A percentile compares a stretch with the other conserved stretches of the same genome.
Conservation (phyloP, 1,140 invertebrate species). For the Drosophila neocordata region DNA sequence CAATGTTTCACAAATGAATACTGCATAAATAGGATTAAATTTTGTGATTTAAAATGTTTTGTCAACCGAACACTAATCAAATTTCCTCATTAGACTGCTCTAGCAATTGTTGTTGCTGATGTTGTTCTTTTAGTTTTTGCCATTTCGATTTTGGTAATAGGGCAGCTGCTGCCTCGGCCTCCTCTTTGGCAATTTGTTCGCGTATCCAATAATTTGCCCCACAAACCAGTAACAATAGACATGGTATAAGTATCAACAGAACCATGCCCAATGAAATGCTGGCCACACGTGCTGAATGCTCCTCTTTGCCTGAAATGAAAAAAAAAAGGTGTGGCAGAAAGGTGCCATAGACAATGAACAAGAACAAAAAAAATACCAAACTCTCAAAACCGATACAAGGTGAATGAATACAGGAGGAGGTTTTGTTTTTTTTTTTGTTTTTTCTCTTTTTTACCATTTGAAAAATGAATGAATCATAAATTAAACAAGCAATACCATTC, state of each 20-base stretch:
- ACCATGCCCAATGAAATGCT: slow-evolving; percentile 91
- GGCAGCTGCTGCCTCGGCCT: slow-evolving; percentile 62
- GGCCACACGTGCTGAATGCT: slow-evolving; percentile 89
- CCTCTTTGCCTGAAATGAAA: slow-evolving; percentile 87
- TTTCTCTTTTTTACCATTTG: slow-evolving; percentile 10
- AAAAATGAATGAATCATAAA: slow-evolving; percentile 58
- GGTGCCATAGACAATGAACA: slow-evolving; percentile 33
- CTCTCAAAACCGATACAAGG: neutral
- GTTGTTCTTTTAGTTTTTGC: slow-evolving; percentile 47
- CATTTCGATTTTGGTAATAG: slow-evolving; percentile 55
- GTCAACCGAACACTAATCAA: slow-evolving; percentile 44
- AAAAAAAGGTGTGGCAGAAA: slow-evolving; percentile 5
- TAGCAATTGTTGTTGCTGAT: neutral
- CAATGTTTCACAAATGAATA: neutral
- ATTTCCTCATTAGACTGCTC: slow-evolving; percentile 17
- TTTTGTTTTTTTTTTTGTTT: no score
- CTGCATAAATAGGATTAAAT: neutral
- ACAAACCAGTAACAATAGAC: slow-evolving; percentile 88
- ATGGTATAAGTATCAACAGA: slow-evolving; percentile 89
- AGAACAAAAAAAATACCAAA: neutral
- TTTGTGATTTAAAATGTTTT: no score
- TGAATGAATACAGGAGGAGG: neutral
- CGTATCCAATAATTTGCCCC: slow-evolving; percentile 83
- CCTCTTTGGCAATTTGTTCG: slow-evolving; percentile 69
- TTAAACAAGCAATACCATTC: slow-evolving; percentile 55